Evolutionary conservation across 1,140 invertebrate genomes (phyloP).

Genomic region (Lucilia sericata): DNA sequence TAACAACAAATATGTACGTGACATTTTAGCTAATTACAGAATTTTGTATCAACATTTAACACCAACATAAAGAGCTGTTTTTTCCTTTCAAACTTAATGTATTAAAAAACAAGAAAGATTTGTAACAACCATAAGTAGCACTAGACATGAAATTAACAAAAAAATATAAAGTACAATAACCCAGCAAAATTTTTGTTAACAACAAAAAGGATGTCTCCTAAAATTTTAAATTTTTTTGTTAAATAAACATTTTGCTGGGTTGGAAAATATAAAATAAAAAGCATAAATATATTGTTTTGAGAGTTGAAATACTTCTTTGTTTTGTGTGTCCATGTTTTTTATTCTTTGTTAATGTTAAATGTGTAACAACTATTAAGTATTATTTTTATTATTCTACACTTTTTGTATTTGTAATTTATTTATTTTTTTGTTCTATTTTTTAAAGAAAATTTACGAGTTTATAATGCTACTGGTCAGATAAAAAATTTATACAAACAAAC

Average conservation of each 20-base stretch:
- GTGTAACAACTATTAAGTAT: constrained; percentile 2
- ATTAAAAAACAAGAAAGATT: neutral
- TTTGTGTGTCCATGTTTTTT: no score
- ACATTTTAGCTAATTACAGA: constrained; percentile 36
- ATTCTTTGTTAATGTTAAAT: neutral
- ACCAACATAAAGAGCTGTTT: constrained; percentile 15
- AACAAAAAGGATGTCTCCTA: neutral
- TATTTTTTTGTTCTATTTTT: neutral
- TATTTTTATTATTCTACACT: no score
- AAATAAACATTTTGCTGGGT: neutral
- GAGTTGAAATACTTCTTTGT: no score
- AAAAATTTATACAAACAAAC: neutral
- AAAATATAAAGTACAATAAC: neutral
- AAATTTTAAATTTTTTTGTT: neutral
- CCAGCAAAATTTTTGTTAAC: neutral
- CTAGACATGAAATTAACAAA: neutral
- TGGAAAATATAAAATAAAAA: neutral
- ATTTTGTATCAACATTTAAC: constrained; percentile 13
- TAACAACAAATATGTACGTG: constrained; percentile 29
- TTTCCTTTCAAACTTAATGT: neutral
- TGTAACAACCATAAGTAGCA: neutral
- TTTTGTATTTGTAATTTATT: neutral
- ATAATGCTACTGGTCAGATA: constrained; percentile 20
- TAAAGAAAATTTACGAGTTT: neutral
- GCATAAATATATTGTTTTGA: neutral